Percentiles rank a stretch among this genome's conserved stretches.
Evolutionary conservation across 1,140 invertebrate genomes (phyloP).

Genomic region (Danaus melanippus): DNA sequence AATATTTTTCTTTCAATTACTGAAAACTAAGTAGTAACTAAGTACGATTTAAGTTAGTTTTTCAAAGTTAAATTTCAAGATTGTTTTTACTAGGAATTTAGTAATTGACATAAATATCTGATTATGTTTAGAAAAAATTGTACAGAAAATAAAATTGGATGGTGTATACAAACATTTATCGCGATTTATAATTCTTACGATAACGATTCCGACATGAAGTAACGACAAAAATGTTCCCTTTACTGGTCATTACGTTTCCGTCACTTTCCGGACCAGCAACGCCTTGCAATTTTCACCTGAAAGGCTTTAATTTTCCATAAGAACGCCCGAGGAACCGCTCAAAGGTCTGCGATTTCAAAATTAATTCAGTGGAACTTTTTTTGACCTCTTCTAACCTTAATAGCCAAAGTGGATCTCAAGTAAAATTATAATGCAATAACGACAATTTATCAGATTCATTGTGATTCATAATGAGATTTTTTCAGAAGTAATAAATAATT

Average conservation of each 20-base stretch:
- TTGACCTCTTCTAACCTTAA: constrained; percentile 15
- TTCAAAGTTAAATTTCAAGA: no score
- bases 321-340: constrained; percentile 29
- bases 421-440: constrained; percentile 1
- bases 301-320: constrained; percentile 53
- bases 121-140: no score
- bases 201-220: constrained; percentile 11
- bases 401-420: constrained; percentile 6
- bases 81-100: no score
- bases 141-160: no score
- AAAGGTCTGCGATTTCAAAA: constrained; percentile 31
- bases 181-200: background rate
- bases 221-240: constrained; percentile 25
- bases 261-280: constrained; percentile 32
- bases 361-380: constrained; percentile 36
- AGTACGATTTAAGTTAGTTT: no score
- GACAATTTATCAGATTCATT: no score
- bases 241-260: constrained; percentile 45
- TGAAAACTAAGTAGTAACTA: no score
- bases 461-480: no score
- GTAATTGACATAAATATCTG: no score
- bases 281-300: constrained; percentile 50
- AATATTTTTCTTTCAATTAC: no score
- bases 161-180: no score
- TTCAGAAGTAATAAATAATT: no score